A percentile compares a stretch with the other conserved stretches of the same genome.
phyloP scores from a whole-genome alignment of 2,888 invertebrate genomes.

The Archips crataeganus region DNA sequence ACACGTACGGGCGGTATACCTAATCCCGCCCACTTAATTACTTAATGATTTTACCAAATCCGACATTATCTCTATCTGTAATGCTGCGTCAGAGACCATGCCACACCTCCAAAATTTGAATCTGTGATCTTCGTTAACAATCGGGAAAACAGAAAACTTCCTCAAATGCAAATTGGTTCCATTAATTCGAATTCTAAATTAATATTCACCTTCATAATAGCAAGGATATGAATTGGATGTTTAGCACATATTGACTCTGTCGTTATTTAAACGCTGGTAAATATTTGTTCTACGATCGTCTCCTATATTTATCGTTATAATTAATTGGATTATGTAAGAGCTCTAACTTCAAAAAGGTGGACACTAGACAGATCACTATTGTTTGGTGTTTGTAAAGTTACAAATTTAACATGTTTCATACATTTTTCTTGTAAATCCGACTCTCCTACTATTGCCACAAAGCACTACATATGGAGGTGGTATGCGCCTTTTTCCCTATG shows the following conservation, averaged over 20 bases:
- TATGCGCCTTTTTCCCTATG: too few species aligned
- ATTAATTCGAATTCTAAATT: background rate
- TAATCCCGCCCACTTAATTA: background rate
- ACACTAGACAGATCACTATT: too few species aligned
- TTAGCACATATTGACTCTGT: conserved; percentile 31
- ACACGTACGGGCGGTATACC: background rate
- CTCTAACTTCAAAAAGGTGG: background rate
- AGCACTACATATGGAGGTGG: too few species aligned
- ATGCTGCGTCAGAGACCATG: background rate
- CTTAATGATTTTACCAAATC: conserved; percentile 15
- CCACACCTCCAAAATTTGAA: background rate
- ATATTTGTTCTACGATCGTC: conserved; percentile 48
- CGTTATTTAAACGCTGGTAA: conserved; percentile 46
- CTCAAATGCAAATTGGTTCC: background rate
- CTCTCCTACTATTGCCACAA: too few species aligned
- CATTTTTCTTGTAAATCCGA: too few species aligned
- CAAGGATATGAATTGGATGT: conserved; percentile 26
- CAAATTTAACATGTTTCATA: too few species aligned
- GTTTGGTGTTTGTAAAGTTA: too few species aligned
- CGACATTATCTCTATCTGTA: background rate
- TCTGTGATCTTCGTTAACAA: background rate
- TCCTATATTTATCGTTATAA: conserved; percentile 57
- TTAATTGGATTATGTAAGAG: conserved; percentile 56
- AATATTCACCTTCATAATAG: conserved; percentile 1
- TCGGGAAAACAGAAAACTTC: background rate